Base-by-base conservation (phyloP, 2,113 vertebrate genomes). In the Amphiprion ocellaris region DNA sequence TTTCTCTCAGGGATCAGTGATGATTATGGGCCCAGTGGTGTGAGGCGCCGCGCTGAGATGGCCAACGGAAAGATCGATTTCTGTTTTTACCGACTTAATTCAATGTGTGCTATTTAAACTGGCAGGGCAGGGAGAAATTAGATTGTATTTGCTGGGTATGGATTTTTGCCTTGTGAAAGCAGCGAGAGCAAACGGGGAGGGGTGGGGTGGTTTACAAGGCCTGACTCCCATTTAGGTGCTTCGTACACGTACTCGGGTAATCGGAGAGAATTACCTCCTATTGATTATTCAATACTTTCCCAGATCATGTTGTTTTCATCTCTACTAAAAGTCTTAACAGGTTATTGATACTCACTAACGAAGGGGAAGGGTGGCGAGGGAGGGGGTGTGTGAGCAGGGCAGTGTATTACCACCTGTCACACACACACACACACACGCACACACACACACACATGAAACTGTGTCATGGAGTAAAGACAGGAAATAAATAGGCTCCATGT, bases 11-110 rank as follows among this genome's bases (percentile, higher is more conserved):
- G 89, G 81, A 91, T 93, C 88, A 92, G 81, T 69, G 70, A 85
- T 91, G 89, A 92, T 94, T 93, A 93, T 77, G 72, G 89, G 84
- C 78, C 87, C 87, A 87, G 56, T 73, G 83, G 94, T 91, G 90
- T 79, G 81, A 89, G 74, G 82, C 83, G 74, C 77, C 19, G 77
- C 85, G 81, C 83, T 80, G 76, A 91, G 86, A 94, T 86, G 92
- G 91, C 86, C 88, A 86, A 90, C 76, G 73, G 91, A 88, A 87
- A 91, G 90, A 94, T 94, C 90, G 90, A 94, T 94, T 90, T 94
- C 90, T 91, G 85, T 89, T 94, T 93, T 92, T 93, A 94, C 90
- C 76, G 47, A 94, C 91, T 94, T 94, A 93, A 94, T 94, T 94
- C 91, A 93, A 93, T 93, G 91, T 83, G 77, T 92, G 91, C 91